Percentiles rank a stretch among this genome's conserved stretches.
Conservation (phyloP, 2,888 invertebrate genomes). For the Caenorhabditis wallacei region DNA sequence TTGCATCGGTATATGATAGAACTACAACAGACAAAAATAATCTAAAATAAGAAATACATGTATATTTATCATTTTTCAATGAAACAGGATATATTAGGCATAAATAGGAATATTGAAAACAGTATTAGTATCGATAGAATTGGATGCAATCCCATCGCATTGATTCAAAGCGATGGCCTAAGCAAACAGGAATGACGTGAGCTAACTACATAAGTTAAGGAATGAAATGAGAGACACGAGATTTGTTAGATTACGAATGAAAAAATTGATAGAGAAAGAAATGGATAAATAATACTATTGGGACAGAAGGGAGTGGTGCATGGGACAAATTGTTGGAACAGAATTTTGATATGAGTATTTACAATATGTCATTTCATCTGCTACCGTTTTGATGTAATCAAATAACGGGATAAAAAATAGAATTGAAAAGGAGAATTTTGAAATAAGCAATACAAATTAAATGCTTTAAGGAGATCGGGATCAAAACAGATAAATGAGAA, state of each 20-base stretch:
- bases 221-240: constrained; percentile 6
- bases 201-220: constrained; percentile 15
- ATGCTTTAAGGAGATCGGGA: constrained; percentile 53
- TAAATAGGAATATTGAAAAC: neutral
- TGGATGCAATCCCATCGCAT: neutral
- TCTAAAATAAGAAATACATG: neutral
- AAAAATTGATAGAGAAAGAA: neutral
- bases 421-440: neutral
- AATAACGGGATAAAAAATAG: constrained; percentile 1
- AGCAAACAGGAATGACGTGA: constrained; percentile 29
- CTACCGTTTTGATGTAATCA: constrained; percentile 7
- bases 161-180: neutral
- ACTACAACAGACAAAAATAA: constrained; percentile 18
- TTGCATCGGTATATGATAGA: constrained; percentile 6
- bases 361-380: constrained; percentile 62
- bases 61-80: neutral
- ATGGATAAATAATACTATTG: constrained; percentile 21
- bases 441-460: constrained; percentile 23
- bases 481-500: constrained; percentile 13
- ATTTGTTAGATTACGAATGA: neutral
- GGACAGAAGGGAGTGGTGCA: constrained; percentile 17
- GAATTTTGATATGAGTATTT: constrained; percentile 51
- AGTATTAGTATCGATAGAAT: neutral
- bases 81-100: neutral
- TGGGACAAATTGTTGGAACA: constrained; percentile 17